Conservation (phyloP, 2,797 vertebrate species). For the Steatocranus sp. region DNA sequence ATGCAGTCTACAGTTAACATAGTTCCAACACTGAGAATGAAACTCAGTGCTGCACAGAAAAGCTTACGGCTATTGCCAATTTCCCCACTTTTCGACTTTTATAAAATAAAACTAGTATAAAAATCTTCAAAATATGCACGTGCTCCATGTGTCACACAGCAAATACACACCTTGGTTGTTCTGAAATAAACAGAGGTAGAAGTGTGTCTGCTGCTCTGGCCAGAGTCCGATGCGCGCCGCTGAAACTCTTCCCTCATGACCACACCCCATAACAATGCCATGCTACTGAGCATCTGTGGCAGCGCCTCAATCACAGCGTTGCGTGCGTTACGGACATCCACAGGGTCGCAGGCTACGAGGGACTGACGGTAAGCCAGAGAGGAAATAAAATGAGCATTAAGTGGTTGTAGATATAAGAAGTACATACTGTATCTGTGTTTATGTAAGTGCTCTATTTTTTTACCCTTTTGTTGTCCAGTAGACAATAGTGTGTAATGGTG, state of each 20-base stretch:
- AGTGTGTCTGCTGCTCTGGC: slow-evolving; percentile 77
- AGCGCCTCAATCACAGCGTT: slow-evolving; percentile 89
- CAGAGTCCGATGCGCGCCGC: slow-evolving; percentile 74
- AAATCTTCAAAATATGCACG: not conserved
- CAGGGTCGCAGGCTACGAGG: slow-evolving; percentile 71
- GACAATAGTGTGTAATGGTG: slow-evolving; percentile 91
- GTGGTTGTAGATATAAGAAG: not conserved
- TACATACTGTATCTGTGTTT: not conserved
- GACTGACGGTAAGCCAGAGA: not conserved
- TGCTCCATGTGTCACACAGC: not conserved
- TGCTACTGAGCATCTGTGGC: slow-evolving; percentile 85
- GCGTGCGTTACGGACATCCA: slow-evolving; percentile 86
- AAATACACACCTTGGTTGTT: slow-evolving; percentile 83
- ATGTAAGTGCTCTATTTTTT: not conserved
- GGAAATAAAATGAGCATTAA: not conserved
- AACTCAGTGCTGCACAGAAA: not conserved
- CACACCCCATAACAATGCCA: slow-evolving; percentile 88
- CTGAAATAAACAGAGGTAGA: slow-evolving; percentile 92
- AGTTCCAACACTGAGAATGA: not conserved
- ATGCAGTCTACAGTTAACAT: not conserved
- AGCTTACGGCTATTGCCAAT: not conserved
- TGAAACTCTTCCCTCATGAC: slow-evolving; percentile 83
- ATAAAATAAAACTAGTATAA: not conserved
- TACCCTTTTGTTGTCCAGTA: slow-evolving; percentile 92
- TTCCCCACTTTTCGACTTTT: not conserved